phyloP scores from a whole-genome alignment of 2,797 vertebrate species.

The Gephyroberyx darwinii region DNA sequence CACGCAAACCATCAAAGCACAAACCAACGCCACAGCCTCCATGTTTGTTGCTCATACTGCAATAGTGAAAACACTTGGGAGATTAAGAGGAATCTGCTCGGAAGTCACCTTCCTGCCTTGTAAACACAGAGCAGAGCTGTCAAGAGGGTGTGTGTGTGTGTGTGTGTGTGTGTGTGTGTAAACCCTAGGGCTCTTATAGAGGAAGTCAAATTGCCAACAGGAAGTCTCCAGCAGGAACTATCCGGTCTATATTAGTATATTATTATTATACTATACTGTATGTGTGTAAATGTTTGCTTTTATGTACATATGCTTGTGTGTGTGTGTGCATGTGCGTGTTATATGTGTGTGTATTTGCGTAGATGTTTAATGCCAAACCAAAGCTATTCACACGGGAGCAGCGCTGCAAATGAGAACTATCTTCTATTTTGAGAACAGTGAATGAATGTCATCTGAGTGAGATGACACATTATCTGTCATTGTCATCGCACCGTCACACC shows the following conservation, averaged over 20 bases:
- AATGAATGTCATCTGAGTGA: neutral
- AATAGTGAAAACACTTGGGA: constrained; percentile 10
- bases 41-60: neutral
- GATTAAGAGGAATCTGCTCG: constrained; percentile 21
- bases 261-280: no score
- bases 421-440: neutral
- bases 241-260: neutral
- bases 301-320: neutral
- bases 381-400: neutral
- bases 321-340: neutral
- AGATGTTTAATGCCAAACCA: neutral
- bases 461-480: neutral
- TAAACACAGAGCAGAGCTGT: neutral
- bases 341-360: neutral
- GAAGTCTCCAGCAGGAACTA: no score
- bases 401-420: neutral
- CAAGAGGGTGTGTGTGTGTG: neutral
- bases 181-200: no score
- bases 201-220: no score
- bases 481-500: neutral
- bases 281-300: neutral
- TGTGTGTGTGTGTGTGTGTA: constrained; percentile 11
- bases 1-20: neutral
- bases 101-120: neutral
- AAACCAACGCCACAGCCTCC: neutral